Percentiles rank a stretch among this genome's conserved stretches.
Conservation (phyloP, 2,113 vertebrate species). For the Thryonomys swinderianus region DNA sequence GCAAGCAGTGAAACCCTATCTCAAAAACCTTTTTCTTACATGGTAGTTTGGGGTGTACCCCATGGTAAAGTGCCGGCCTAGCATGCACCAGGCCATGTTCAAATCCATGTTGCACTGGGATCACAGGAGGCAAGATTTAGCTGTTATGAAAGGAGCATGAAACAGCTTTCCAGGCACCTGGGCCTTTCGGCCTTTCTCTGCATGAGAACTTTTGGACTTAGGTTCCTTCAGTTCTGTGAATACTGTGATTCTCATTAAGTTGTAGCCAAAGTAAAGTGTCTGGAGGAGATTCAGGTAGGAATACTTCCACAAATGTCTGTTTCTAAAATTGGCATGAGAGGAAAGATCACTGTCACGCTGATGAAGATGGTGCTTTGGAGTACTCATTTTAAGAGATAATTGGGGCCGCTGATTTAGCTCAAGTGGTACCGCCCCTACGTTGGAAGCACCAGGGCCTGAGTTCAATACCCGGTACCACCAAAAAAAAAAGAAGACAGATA, state of each 20-base stretch:
- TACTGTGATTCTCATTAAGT: background rate
- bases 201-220: background rate
- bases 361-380: background rate
- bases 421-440: too few relatives aligned
- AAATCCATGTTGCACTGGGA: background rate
- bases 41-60: background rate
- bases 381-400: conserved; percentile 43
- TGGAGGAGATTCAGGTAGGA: background rate
- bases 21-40: background rate
- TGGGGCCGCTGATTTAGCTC: too few relatives aligned
- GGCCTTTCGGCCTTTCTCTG: background rate
- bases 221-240: background rate
- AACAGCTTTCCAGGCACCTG: background rate
- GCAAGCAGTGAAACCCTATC: background rate
- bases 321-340: background rate
- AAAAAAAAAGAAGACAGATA: too few relatives aligned
- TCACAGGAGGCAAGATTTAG: background rate
- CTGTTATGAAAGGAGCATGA: background rate
- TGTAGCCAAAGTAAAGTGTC: background rate
- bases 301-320: background rate
- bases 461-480: too few relatives aligned
- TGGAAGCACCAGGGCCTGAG: too few relatives aligned
- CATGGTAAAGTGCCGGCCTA: background rate
- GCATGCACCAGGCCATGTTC: background rate
- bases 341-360: background rate